Evolutionary conservation across 2,113 vertebrate genomes (phyloP).

Genomic region (Dasyurus viverrinus): DNA sequence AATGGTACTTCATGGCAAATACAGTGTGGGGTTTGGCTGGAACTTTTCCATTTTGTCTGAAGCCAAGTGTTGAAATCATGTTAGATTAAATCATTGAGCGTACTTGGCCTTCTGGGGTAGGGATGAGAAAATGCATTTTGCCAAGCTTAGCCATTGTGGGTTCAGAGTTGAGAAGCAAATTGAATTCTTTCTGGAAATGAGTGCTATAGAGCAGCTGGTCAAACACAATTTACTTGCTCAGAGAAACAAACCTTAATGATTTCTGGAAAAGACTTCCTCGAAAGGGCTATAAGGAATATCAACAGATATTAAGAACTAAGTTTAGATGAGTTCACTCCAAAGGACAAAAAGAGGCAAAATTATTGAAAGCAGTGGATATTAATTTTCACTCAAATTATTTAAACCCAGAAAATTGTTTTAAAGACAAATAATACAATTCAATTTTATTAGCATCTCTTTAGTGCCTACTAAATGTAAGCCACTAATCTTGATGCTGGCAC

Average conservation of each 20-base stretch:
- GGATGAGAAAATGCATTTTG: conserved; percentile 66
- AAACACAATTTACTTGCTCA: conserved; percentile 74
- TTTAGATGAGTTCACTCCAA: conserved; percentile 44
- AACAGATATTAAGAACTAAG: conserved; percentile 22
- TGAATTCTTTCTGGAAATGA: conserved; percentile 78
- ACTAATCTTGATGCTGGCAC: not conserved
- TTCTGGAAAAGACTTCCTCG: conserved; percentile 55
- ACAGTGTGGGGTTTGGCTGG: conserved; percentile 6
- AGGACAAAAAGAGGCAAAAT: not conserved
- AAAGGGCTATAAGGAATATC: conserved; percentile 65
- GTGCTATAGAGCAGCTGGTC: conserved; percentile 74
- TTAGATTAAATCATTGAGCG: conserved; percentile 64
- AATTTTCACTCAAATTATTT: not conserved
- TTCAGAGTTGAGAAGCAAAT: conserved; percentile 78
- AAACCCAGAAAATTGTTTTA: not conserved
- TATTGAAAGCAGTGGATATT: not conserved
- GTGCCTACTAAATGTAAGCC: not conserved
- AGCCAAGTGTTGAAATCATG: conserved; percentile 56
- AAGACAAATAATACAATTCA: not conserved
- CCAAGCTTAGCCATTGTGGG: conserved; percentile 67
- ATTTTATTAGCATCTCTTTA: not conserved
- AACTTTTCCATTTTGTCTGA: conserved; percentile 43
- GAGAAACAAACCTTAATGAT: conserved; percentile 73
- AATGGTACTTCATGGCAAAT: conserved; percentile 39
- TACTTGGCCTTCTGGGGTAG: conserved; percentile 58